These are phyloP conservation scores for Diabrotica balteata DNA, from an alignment of 2,888 invertebrate species.

Conservation along the genomic window DNA sequence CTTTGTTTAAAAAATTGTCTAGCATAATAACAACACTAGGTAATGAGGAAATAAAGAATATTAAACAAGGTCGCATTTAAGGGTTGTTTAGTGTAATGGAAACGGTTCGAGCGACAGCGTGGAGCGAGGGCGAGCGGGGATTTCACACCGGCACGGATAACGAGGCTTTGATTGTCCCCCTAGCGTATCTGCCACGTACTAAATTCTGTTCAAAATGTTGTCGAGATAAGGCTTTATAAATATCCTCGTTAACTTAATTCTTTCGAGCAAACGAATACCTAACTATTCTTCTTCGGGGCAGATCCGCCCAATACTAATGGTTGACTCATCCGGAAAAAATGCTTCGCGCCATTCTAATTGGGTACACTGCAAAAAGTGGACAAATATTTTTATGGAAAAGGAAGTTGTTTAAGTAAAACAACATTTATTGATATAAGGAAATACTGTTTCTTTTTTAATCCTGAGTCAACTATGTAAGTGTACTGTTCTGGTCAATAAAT, in stretches of 20 bases:
- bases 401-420: no score
- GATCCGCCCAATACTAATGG: slow-evolving; percentile 36
- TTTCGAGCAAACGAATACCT: slow-evolving; percentile 47
- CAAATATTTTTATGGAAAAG: no score
- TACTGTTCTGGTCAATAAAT: no score
- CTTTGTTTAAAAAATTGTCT: no score
- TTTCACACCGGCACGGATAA: slow-evolving; percentile 54
- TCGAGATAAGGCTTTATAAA: slow-evolving; percentile 58
- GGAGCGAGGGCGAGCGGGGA: slow-evolving; percentile 43
- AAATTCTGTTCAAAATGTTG: slow-evolving; percentile 58
- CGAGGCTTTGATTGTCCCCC: slow-evolving; percentile 52
- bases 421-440: no score
- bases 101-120: slow-evolving; percentile 15
- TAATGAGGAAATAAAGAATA: slow-evolving; percentile 54
- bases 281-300: slow-evolving; percentile 36
- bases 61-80: slow-evolving; percentile 54
- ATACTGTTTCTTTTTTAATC: no score
- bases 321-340: slow-evolving; percentile 9
- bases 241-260: slow-evolving; percentile 58
- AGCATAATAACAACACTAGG: slow-evolving; percentile 21
- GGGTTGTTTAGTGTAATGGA: slow-evolving; percentile 53
- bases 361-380: slow-evolving; percentile 13
- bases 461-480: no score
- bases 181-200: slow-evolving; percentile 52
- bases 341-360: slow-evolving; percentile 9